These are phyloP conservation scores for Malaclemys terrapin DNA, from an alignment of 2,113 vertebrate genomes.

Conservation along the genomic window DNA sequence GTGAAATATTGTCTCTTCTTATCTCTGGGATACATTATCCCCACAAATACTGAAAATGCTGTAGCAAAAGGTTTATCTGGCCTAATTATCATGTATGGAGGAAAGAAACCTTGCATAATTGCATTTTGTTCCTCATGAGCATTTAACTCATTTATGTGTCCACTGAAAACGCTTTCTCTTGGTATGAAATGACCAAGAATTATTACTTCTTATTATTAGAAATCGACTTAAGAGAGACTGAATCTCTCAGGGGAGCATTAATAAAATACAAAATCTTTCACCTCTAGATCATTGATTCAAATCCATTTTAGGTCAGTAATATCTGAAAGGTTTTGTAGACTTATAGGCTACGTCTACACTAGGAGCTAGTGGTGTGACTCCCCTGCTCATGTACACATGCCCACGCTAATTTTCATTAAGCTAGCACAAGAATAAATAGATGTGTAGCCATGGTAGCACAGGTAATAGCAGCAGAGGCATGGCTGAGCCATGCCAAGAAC, in stretches of 20 bases:
- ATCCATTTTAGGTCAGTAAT: not conserved
- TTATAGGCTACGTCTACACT: not conserved
- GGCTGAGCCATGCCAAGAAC: not conserved
- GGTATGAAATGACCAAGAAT: constrained; percentile 26
- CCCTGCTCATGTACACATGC: not conserved
- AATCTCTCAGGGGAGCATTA: not conserved
- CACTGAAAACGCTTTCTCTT: not conserved
- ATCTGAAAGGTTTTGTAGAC: constrained; percentile 9
- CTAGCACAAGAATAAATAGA: not conserved
- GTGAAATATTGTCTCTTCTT: constrained; percentile 55
- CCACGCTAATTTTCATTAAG: not conserved
- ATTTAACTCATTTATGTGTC: constrained; percentile 38
- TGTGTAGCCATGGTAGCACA: not conserved
- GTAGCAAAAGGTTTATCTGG: constrained; percentile 57
- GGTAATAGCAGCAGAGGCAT: not conserved
- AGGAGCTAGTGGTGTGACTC: not conserved
- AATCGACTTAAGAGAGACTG: not conserved
- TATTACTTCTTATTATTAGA: constrained; percentile 24
- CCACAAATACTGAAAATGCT: constrained; percentile 50
- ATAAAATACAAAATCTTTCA: not conserved
- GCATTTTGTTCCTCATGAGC: constrained; percentile 48
- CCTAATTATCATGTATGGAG: constrained; percentile 56
- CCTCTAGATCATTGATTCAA: not conserved
- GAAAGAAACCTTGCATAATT: constrained; percentile 39
- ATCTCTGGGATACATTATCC: constrained; percentile 53